Conservation (phyloP, 2,888 invertebrate species). For the Pelosia muscerda region DNA sequence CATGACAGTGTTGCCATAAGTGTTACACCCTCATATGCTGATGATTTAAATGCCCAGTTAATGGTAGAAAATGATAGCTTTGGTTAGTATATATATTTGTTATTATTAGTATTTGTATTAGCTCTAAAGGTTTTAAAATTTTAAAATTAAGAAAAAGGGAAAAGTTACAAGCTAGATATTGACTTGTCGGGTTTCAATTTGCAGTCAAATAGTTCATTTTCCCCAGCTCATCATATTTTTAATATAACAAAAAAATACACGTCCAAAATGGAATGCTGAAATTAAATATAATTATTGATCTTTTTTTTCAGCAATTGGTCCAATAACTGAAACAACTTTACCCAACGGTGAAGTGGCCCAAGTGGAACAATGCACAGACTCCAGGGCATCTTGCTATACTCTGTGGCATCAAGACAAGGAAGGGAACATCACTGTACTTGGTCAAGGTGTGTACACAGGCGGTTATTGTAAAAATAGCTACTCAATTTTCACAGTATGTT, state of each 20-base stretch:
- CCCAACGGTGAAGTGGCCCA: conserved; percentile 71
- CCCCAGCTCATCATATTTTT: no score
- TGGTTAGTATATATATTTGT: conserved; percentile 60
- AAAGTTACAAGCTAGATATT: no score
- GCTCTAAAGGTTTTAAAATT: no score
- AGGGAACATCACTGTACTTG: conserved; percentile 88
- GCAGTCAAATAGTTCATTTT: no score
- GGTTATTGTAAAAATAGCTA: neutral
- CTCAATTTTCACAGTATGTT: neutral
- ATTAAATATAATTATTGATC: no score
- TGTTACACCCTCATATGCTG: conserved; percentile 75
- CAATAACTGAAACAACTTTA: conserved; percentile 65
- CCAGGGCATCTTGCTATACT: conserved; percentile 91
- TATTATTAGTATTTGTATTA: neutral
- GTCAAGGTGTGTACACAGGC: conserved; percentile 88
- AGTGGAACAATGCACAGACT: conserved; percentile 84
- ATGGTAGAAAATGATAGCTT: conserved; percentile 74
- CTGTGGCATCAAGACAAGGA: conserved; percentile 89
- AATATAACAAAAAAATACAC: no score
- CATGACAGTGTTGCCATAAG: conserved; percentile 70
- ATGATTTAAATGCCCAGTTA: conserved; percentile 72
- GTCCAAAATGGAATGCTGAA: no score
- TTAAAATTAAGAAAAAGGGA: no score
- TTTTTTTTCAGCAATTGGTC: conserved; percentile 62
- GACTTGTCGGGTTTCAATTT: no score